Percentiles rank a stretch among this genome's conserved stretches.
Evolutionary conservation across 1,140 invertebrate genomes (phyloP).

Genomic region (Manduca sexta): DNA sequence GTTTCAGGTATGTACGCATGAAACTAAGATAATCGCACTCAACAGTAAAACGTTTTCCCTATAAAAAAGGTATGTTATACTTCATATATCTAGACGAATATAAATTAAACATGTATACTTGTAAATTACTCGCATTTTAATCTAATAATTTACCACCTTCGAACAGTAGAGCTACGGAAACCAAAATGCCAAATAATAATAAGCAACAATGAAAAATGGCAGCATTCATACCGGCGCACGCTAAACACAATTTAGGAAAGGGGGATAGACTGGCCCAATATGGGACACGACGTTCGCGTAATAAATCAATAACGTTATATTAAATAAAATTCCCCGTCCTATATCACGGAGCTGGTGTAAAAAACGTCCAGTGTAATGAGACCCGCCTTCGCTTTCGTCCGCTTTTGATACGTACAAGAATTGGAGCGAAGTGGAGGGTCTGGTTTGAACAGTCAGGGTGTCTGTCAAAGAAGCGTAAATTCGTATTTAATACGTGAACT

Average conservation of each 20-base stretch:
- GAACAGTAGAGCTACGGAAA: no score
- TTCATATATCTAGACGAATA: no score
- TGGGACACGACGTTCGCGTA: slow-evolving; percentile 30
- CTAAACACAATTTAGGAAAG: slow-evolving; percentile 49
- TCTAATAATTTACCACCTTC: no score
- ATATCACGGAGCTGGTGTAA: slow-evolving; percentile 40
- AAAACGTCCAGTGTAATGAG: slow-evolving; percentile 28
- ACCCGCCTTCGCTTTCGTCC: slow-evolving; percentile 9
- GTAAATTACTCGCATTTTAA: no score
- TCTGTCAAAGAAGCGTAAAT: slow-evolving; percentile 41
- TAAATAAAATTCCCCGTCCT: slow-evolving; percentile 51
- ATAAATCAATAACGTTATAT: slow-evolving; percentile 55
- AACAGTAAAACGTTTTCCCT: no score
- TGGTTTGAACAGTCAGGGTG: slow-evolving; percentile 12
- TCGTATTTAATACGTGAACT: slow-evolving; percentile 39
- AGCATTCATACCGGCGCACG: slow-evolving; percentile 29
- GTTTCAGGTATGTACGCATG: no score
- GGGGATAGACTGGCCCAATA: slow-evolving; percentile 36
- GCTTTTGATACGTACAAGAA: slow-evolving; percentile 1
- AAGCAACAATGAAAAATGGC: slow-evolving; percentile 19
- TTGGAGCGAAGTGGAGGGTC: slow-evolving; percentile 10
- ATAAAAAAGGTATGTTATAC: no score
- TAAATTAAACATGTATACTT: no score
- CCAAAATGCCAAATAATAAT: slow-evolving; percentile 15
- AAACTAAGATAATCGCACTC: no score